These are phyloP conservation scores for Mayetiola destructor DNA, from an alignment of 2,888 invertebrate genomes.

Conservation along the genomic window DNA sequence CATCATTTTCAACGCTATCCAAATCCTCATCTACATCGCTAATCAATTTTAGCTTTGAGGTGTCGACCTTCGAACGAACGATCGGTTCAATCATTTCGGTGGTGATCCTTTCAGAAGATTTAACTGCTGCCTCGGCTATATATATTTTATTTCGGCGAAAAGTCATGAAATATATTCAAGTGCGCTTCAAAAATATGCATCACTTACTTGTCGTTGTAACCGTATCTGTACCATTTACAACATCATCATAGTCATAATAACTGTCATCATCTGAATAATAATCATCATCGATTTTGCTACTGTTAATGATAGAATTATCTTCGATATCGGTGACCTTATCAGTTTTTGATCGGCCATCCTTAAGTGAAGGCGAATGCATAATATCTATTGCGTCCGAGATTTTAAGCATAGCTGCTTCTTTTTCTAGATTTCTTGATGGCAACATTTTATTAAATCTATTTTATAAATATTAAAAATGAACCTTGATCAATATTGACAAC, in stretches of 20 bases:
- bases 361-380: background rate
- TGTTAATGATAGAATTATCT: background rate
- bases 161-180: too few species aligned
- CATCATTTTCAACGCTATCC: constrained; percentile 23
- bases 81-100: background rate
- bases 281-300: background rate
- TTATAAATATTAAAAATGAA: constrained; percentile 1
- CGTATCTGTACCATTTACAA: constrained; percentile 25
- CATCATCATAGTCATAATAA: constrained; percentile 23
- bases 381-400: too few species aligned
- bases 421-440: constrained; percentile 18
- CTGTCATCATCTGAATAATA: constrained; percentile 24
- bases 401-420: constrained; percentile 9
- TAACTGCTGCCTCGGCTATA: background rate
- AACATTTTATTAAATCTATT: constrained; percentile 29
- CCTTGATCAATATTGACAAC: too few species aligned
- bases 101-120: background rate
- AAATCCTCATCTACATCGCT: constrained; percentile 25
- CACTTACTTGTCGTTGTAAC: background rate
- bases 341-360: too few species aligned
- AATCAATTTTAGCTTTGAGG: constrained; percentile 18
- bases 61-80: constrained; percentile 12
- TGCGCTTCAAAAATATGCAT: too few species aligned
- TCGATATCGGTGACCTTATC: background rate
- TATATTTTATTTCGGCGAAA: too few species aligned